These are phyloP conservation scores for Buathra laborator DNA, from an alignment of 2,888 invertebrate genomes.

Conservation along the genomic window DNA sequence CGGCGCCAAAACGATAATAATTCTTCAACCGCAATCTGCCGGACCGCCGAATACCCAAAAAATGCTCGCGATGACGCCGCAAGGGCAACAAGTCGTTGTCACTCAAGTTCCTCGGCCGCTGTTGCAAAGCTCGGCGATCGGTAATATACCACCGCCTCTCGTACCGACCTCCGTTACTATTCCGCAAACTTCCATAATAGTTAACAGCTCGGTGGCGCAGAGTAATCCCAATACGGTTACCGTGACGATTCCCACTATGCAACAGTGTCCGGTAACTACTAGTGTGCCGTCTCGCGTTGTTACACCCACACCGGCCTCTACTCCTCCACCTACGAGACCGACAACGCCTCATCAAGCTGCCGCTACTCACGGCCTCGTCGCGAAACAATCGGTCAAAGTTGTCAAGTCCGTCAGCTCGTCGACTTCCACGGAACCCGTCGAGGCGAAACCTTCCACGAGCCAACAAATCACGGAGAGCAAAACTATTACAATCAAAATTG, in stretches of 20 bases:
- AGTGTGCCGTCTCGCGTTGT: constrained; percentile 82
- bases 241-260: constrained; percentile 82
- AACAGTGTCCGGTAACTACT: constrained; percentile 79
- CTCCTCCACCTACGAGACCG: constrained; percentile 85
- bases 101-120: constrained; percentile 87
- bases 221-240: constrained; percentile 79
- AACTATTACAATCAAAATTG: constrained; percentile 83
- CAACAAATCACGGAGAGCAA: constrained; percentile 76
- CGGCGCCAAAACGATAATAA: constrained; percentile 90
- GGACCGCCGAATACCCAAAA: constrained; percentile 85
- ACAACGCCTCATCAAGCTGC: constrained; percentile 85
- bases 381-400: constrained; percentile 72
- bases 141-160: constrained; percentile 85
- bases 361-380: constrained; percentile 82
- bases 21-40: constrained; percentile 88
- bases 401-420: constrained; percentile 79
- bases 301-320: constrained; percentile 82
- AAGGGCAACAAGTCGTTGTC: constrained; percentile 89
- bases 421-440: constrained; percentile 78
- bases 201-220: constrained; percentile 81
- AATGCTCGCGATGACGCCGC: constrained; percentile 89
- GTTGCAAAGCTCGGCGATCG: constrained; percentile 85
- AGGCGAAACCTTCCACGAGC: constrained; percentile 77
- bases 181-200: constrained; percentile 81
- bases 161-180: constrained; percentile 83